Base-by-base conservation (phyloP, 2,888 invertebrate species). In the Auanema sp. region DNA sequence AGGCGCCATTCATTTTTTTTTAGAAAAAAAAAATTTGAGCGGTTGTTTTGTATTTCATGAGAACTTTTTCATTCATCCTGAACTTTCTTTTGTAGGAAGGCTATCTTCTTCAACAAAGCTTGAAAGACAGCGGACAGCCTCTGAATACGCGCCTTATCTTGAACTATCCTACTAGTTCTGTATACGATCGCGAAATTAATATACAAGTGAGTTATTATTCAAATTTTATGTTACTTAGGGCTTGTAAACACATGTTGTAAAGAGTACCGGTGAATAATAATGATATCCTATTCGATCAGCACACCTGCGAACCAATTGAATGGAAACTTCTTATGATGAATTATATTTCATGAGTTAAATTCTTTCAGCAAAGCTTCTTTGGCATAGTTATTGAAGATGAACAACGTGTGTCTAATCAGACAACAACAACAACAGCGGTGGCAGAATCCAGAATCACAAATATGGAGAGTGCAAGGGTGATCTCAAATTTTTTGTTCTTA, bases 181-280 rank as follows among this genome's bases (percentile, higher is more conserved):
- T 81, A 43, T 82, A 78, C 64, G 79, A 77, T 8, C 53, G 76
- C 47, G 70, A 72, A 57, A 60, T 80, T 51, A 80, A 75, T 62
- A 70, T 80, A 52, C 73, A 69, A 58, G 74, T 71, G 12, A 43
- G 5, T 62, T 41, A 56, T 24, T 56, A 25, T 57, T 23, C 16
- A 18, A 14, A 61, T 21, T 12, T 50, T 8, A 25, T 50, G 51
- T 49, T 52, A 25, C 66, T 21, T 8, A 53, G 12, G 41, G 18
- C 59, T 60, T 53, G 55, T 42, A 33, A 40, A 59, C 52, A 14
- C 4, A 21, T 11, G 21, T 18, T 4, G n/a, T 66, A 58, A 56
- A 33, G 8, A 3, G 33, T 8, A 33, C 33, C 3, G 33, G 8
- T 5, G 21, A 47, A 47, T 18, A 16, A 21, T 21, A 6, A 16